Base-by-base conservation (phyloP, 2,797 vertebrate genomes). In the Myotis vivesi region DNA sequence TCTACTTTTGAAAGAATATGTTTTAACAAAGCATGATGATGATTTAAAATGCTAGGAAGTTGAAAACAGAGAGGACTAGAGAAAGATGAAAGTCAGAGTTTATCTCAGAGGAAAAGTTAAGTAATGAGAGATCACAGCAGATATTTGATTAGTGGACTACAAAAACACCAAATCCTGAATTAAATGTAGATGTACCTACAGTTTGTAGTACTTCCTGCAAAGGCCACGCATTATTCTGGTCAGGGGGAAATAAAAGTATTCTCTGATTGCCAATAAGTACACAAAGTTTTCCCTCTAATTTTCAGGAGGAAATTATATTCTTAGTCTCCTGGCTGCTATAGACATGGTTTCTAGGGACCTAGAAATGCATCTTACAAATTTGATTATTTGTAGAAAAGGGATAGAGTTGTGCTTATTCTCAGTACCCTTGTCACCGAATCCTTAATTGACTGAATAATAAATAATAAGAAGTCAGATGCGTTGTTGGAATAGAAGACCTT, bases 21-120 rank as follows among this genome's bases (percentile, higher is more conserved):
- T 83, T 94, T 96, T 93, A 94, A 92, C 38, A 83, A 90, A 94
- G 80, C 28, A 66, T 87, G 38, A 86, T 84, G 55, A 53, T 77
- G 20, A 91, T 75, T 95, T 16, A 81, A 97, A 94, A 76, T 95
- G 49, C 8, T 44, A 82, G 89, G 22, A 86, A 75, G 51, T 6
- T 88, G 25, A 92, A 95, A 93, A 93, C 68, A 79, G 11, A 59
- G 36, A 79, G 62, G 22, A 5, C 20, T 44, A 33, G 20, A 95
- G 87, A 90, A 91, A 92, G 16, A 94, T 0, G 0, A 25, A 38
- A 97, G n/a, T 51, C 80, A 87, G 68, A 95, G 94, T 95, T n/a
- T 89, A 81, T 23, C 75, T 96, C 11, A 30, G 57, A 85, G 57
- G 80, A 84, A 95, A 87, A 57, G 9, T 1, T 80, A 46, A 46